Conservation (phyloP, 2,113 vertebrate species). For the Tupaia tana region DNA sequence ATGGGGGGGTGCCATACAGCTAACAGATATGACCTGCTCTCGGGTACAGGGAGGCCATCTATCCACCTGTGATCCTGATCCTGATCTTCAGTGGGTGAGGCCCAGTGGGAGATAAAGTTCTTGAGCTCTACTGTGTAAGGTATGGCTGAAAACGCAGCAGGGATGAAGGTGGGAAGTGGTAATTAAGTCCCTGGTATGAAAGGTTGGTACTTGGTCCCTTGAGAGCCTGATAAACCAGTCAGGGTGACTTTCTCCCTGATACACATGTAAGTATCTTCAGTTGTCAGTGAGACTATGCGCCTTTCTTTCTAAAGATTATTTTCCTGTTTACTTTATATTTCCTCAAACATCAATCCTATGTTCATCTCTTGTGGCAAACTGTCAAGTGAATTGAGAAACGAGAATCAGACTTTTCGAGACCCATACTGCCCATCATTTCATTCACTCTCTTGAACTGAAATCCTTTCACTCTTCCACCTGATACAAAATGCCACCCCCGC, state of each 20-base stretch:
- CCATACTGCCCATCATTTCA: not conserved
- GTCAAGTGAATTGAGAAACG: not conserved
- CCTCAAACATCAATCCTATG: not conserved
- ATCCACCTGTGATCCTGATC: not conserved
- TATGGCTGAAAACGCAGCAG: not conserved
- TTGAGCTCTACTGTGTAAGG: not conserved
- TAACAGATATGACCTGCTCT: not conserved
- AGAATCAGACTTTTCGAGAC: not conserved
- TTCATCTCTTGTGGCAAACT: not conserved
- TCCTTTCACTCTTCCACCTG: not conserved
- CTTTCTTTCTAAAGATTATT: not conserved
- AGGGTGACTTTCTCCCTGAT: not conserved
- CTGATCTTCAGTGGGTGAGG: not conserved
- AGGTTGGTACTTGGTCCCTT: not conserved
- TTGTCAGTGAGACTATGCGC: not conserved
- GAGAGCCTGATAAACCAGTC: not conserved
- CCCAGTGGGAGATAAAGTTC: not conserved
- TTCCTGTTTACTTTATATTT: not conserved
- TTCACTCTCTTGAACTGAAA: not conserved
- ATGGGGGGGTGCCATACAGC: not conserved
- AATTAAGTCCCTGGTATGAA: not conserved
- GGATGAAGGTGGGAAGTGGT: not conserved
- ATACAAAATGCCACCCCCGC: not conserved
- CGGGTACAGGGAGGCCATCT: not conserved
- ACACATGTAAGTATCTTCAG: not conserved